Percentiles rank a stretch among this genome's conserved stretches.
Conservation (phyloP, 2,113 vertebrate genomes). For the Ariopsis seemanni region DNA sequence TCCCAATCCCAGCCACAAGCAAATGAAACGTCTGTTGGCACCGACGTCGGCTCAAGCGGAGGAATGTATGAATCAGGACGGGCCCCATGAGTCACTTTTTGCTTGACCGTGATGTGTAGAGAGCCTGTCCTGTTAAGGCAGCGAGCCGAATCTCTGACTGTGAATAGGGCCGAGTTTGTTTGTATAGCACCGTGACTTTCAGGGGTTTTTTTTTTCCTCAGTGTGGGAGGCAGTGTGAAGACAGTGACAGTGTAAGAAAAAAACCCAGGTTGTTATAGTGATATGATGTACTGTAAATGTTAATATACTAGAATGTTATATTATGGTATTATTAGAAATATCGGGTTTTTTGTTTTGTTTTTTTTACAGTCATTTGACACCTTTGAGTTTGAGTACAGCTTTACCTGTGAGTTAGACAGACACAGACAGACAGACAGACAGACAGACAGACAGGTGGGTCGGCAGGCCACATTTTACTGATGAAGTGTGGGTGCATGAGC, state of each 20-base stretch:
- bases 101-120: background rate
- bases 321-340: background rate
- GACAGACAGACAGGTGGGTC: background rate
- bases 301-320: background rate
- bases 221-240: constrained; percentile 26
- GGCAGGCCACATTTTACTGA: background rate
- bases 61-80: background rate
- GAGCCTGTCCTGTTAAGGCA: background rate
- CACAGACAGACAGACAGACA: background rate
- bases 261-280: constrained; percentile 1
- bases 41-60: background rate
- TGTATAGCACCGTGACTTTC: background rate
- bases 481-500: constrained; percentile 4
- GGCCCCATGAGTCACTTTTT: background rate
- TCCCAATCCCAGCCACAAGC: constrained; percentile 55
- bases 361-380: background rate
- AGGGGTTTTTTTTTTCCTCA: background rate
- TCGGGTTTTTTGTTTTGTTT: no score
- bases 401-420: background rate
- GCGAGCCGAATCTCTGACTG: background rate
- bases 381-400: background rate
- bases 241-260: constrained; percentile 23
- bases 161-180: background rate
- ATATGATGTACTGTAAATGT: background rate
- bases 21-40: constrained; percentile 27